Evolutionary conservation across 2,797 vertebrate genomes (phyloP).

Genomic region (Coreius guichenoti): DNA sequence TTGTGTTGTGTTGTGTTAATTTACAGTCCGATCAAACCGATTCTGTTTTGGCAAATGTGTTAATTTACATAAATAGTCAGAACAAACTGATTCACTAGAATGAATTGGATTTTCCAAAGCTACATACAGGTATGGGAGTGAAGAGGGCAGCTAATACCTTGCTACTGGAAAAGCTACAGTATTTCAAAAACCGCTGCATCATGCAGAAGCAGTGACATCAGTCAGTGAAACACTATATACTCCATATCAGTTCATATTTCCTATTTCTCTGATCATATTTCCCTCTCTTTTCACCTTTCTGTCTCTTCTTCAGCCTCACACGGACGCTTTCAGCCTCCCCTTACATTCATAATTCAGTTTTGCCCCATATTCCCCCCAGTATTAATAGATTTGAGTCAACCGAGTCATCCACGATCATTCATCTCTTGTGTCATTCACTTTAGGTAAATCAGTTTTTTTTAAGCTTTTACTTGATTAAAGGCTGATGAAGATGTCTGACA

Average conservation of each 20-base stretch:
- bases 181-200: background rate
- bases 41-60: background rate
- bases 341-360: slow-evolving; percentile 27
- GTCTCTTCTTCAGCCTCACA: background rate
- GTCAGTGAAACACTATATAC: background rate
- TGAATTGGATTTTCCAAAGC: background rate
- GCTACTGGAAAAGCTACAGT: background rate
- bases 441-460: background rate
- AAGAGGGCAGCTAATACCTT: background rate
- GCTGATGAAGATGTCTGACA: background rate
- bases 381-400: slow-evolving; percentile 27
- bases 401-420: background rate
- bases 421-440: background rate
- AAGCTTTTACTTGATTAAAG: background rate
- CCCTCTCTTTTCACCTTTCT: background rate
- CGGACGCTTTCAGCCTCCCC: background rate
- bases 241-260: slow-evolving; percentile 1
- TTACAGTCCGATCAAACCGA: no score
- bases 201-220: background rate
- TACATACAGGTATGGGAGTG: background rate
- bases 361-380: slow-evolving; percentile 3
- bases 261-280: background rate
- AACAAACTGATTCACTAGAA: background rate
- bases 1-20: background rate
- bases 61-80: no score